phyloP scores from a whole-genome alignment of 2,113 vertebrate species.

The Bos indicus region DNA sequence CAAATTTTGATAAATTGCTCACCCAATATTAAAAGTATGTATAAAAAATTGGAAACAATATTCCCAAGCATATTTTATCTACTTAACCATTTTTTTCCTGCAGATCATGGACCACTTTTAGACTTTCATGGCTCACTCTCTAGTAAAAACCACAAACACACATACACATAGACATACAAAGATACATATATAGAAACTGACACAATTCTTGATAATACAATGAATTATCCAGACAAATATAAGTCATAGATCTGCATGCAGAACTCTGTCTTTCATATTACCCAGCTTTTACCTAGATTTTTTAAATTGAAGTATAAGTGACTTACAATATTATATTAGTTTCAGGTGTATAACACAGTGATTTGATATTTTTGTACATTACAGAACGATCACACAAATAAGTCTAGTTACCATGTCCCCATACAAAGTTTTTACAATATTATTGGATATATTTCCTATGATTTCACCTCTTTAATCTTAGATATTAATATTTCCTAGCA shows the following conservation, averaged over 20 bases:
- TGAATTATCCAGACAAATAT: background rate
- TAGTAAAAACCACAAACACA: background rate
- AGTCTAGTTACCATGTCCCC: background rate
- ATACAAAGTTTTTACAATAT: background rate
- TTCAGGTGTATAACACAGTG: background rate
- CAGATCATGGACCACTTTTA: background rate
- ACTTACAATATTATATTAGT: background rate
- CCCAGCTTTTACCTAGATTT: background rate
- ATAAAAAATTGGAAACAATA: background rate
- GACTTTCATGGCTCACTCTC: background rate
- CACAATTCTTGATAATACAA: background rate
- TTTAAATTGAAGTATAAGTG: background rate
- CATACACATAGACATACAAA: background rate
- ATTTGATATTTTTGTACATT: background rate
- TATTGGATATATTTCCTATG: background rate
- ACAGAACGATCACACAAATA: background rate
- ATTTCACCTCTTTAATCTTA: background rate
- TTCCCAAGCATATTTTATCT: background rate
- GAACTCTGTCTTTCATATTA: background rate
- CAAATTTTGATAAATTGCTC: background rate
- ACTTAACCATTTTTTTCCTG: background rate
- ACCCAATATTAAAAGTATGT: background rate
- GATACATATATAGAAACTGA: background rate
- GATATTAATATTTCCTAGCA: background rate
- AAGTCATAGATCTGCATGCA: background rate